These are phyloP conservation scores for Acestrorhynchus altus DNA, from an alignment of 2,797 vertebrate genomes.

Conservation along the genomic window DNA sequence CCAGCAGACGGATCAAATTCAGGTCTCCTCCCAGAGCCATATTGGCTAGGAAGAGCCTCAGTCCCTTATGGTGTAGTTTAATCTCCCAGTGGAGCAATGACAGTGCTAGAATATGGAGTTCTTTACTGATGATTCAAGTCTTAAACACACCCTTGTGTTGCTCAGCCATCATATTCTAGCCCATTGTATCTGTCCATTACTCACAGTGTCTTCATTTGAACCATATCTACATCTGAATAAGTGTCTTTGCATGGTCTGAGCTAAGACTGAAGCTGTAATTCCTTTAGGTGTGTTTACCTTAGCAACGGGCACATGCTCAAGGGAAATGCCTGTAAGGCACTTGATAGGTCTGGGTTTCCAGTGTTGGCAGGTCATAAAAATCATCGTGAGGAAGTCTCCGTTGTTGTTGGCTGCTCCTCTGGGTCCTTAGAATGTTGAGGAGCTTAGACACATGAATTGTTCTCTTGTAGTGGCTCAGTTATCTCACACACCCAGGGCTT, in stretches of 20 bases:
- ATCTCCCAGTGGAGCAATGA: constrained; percentile 2
- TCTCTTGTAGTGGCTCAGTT: neutral
- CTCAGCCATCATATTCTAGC: constrained; percentile 12
- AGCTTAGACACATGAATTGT: neutral
- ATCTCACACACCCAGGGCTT: constrained; percentile 7
- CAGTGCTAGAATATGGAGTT: neutral
- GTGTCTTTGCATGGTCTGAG: too few species aligned
- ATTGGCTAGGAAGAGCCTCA: neutral
- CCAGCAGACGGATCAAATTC: constrained; percentile 3
- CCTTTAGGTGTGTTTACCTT: neutral
- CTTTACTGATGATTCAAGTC: neutral
- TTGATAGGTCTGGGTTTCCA: constrained; percentile 29
- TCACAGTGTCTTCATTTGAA: too few species aligned
- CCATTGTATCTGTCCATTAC: neutral
- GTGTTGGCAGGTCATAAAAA: neutral
- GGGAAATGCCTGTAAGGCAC: constrained; percentile 32
- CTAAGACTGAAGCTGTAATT: too few species aligned
- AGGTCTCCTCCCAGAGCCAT: neutral
- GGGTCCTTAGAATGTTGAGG: neutral
- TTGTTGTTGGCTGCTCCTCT: constrained; percentile 43
- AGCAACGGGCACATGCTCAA: neutral
- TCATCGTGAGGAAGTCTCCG: constrained; percentile 35
- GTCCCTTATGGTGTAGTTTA: neutral
- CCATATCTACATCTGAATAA: too few species aligned
- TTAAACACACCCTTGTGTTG: neutral